Evolutionary conservation across 1,140 invertebrate genomes (phyloP).

Genomic region (Aricia agestis): DNA sequence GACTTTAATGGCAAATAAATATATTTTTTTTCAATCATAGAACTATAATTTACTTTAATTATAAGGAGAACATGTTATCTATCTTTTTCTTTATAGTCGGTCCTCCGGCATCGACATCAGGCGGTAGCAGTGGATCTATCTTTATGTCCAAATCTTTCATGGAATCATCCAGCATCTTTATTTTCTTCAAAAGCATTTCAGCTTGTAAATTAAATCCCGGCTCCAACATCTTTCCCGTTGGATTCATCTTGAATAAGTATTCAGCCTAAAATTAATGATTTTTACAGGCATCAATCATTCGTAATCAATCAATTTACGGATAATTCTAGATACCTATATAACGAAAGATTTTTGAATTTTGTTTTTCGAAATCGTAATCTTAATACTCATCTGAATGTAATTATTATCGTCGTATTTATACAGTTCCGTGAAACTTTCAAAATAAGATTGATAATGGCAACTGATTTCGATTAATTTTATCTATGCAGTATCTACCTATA

Average conservation of each 20-base stretch:
- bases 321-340: too few species aligned
- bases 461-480: neutral
- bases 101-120: conserved; percentile 41
- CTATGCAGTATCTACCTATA: neutral
- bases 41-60: conserved; percentile 8
- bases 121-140: conserved; percentile 52
- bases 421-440: neutral
- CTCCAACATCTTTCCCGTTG: conserved; percentile 76
- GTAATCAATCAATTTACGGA: too few species aligned
- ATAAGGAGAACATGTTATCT: conserved; percentile 48
- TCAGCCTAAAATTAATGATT: conserved; percentile 62
- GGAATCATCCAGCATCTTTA: conserved; percentile 64
- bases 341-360: neutral
- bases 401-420: neutral
- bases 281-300: neutral
- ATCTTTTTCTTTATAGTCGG: conserved; percentile 33
- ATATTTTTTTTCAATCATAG: too few species aligned
- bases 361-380: neutral
- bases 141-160: conserved; percentile 58
- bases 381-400: neutral
- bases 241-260: conserved; percentile 77
- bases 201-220: conserved; percentile 74
- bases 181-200: conserved; percentile 59
- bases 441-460: neutral
- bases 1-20: too few species aligned